Conservation (phyloP, 2,888 invertebrate genomes). For the Drosophila subquinaria region DNA sequence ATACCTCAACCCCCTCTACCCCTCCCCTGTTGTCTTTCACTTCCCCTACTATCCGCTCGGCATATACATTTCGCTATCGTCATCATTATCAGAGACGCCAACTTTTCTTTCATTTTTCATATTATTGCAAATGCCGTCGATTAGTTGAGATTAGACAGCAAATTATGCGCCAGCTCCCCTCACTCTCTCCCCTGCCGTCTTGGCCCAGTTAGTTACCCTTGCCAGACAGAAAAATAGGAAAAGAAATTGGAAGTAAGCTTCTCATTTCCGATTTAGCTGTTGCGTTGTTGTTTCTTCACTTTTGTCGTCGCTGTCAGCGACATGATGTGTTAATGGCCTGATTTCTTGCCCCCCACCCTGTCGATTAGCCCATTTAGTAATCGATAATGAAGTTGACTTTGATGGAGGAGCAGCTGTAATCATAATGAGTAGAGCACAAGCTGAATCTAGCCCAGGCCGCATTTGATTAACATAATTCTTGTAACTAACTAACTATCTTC, state of each 20-base stretch:
- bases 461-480: conserved; percentile 71
- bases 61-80: conserved; percentile 61
- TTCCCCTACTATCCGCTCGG: neutral
- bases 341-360: conserved; percentile 12
- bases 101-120: conserved; percentile 76
- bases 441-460: conserved; percentile 15
- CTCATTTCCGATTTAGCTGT: conserved; percentile 61
- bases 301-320: conserved; percentile 65
- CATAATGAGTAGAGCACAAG: conserved; percentile 62
- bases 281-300: conserved; percentile 30
- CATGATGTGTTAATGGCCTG: conserved; percentile 77
- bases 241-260: conserved; percentile 16
- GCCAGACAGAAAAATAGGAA: neutral
- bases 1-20: conserved; percentile 5
- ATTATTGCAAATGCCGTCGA: conserved; percentile 80
- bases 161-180: conserved; percentile 66
- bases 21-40: neutral
- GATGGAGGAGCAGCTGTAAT: conserved; percentile 40
- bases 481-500: conserved; percentile 21
- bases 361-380: conserved; percentile 36
- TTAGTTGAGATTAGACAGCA: conserved; percentile 78
- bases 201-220: conserved; percentile 12
- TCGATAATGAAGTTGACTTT: conserved; percentile 74
- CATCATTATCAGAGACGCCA: conserved; percentile 74
- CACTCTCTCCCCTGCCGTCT: neutral